phyloP scores from a whole-genome alignment of 2,888 invertebrate species.

The Malthinus flaveolus region DNA sequence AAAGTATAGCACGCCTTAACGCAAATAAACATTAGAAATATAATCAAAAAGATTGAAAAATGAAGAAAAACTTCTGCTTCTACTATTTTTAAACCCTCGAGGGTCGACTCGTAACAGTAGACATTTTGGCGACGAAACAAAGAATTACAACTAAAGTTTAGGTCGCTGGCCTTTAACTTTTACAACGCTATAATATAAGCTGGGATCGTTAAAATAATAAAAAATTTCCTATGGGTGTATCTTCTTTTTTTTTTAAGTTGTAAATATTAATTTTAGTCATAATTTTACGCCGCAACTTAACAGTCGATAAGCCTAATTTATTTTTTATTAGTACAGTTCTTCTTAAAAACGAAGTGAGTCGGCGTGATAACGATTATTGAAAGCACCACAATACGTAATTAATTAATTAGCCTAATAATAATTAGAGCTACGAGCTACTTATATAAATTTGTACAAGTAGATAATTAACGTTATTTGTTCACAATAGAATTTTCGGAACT shows the following conservation, averaged over 20 bases:
- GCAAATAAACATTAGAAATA: neutral
- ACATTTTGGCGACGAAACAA: constrained; percentile 41
- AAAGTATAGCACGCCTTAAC: neutral
- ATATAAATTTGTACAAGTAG: too few relatives aligned
- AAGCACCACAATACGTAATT: neutral
- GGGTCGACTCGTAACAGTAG: constrained; percentile 27
- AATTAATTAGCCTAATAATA: constrained; percentile 6
- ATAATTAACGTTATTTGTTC: too few relatives aligned
- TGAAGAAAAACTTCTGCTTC: neutral
- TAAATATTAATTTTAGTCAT: constrained; percentile 25
- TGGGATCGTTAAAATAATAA: constrained; percentile 30
- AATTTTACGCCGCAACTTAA: neutral
- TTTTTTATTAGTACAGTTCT: neutral
- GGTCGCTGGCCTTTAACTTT: constrained; percentile 31
- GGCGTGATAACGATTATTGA: neutral
- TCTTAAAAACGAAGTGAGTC: too few relatives aligned
- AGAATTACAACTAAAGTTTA: constrained; percentile 35
- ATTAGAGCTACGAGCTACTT: too few relatives aligned
- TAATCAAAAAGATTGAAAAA: neutral
- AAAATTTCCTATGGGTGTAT: constrained; percentile 20
- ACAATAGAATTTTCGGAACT: too few relatives aligned
- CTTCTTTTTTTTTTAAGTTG: constrained; percentile 17
- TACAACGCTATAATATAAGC: constrained; percentile 18
- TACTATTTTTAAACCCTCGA: constrained; percentile 5
- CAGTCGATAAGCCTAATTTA: too few relatives aligned